Conservation (phyloP, 2,797 vertebrate species). For the Crenuchus spilurus region DNA sequence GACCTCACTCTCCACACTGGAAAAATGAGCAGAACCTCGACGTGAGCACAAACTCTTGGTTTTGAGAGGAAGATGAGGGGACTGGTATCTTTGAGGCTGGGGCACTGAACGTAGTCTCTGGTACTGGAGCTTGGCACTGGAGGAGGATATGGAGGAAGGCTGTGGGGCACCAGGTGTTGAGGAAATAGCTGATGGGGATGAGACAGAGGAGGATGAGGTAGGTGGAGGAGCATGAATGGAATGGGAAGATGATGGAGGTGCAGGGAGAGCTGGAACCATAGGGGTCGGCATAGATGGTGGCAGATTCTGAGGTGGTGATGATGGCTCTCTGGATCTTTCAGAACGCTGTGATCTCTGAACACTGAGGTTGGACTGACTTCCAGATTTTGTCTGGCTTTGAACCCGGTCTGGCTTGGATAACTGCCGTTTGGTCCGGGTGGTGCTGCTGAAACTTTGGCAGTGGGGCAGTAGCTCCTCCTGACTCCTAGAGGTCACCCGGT, state of each 20-base stretch:
- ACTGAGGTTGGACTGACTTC: conserved; percentile 80
- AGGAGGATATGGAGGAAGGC: conserved; percentile 79
- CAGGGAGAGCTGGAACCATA: conserved; percentile 74
- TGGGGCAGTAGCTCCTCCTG: conserved; percentile 79
- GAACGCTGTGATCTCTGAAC: conserved; percentile 72
- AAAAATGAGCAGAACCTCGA: conserved; percentile 89
- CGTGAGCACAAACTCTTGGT: conserved; percentile 88
- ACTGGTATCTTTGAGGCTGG: conserved; percentile 81
- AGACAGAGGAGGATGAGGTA: conserved; percentile 84
- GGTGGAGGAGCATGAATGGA: conserved; percentile 72
- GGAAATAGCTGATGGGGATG: conserved; percentile 80
- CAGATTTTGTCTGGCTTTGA: conserved; percentile 75
- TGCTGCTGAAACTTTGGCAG: conserved; percentile 76
- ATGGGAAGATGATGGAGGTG: conserved; percentile 74
- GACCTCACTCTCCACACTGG: conserved; percentile 93
- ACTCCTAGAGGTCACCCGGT: conserved; percentile 70
- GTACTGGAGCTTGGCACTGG: conserved; percentile 88
- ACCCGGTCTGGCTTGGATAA: conserved; percentile 74
- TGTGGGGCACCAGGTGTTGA: conserved; percentile 79
- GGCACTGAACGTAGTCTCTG: conserved; percentile 83
- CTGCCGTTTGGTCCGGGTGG: conserved; percentile 73
- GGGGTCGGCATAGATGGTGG: conserved; percentile 66
- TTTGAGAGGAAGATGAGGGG: conserved; percentile 83
- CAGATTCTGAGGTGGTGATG: conserved; percentile 70
- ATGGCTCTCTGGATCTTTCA: conserved; percentile 65